A percentile compares a stretch with the other conserved stretches of the same genome.
These are phyloP conservation scores for Lichenostomus cassidix DNA, from an alignment of 2,113 vertebrate species.

Conservation along the genomic window DNA sequence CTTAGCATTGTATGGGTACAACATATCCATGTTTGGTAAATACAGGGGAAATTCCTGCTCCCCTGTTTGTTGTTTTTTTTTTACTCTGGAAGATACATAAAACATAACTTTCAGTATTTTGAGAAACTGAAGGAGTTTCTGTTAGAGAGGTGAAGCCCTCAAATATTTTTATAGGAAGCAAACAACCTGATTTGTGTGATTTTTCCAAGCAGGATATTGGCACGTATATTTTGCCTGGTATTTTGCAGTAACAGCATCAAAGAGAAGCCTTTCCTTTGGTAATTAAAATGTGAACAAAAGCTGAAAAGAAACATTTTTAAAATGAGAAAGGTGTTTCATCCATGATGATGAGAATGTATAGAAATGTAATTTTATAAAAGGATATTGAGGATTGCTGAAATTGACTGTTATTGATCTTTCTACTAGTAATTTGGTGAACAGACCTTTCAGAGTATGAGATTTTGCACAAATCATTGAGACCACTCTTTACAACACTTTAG, in stretches of 20 bases:
- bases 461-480: neutral
- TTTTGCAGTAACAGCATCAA: neutral
- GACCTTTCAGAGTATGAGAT: neutral
- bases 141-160: neutral
- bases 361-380: neutral
- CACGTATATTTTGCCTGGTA: neutral
- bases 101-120: neutral
- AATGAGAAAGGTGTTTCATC: neutral
- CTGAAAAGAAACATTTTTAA: neutral
- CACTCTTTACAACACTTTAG: neutral
- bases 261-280: neutral
- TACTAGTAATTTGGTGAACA: neutral
- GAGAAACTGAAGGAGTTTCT: neutral
- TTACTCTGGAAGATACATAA: neutral
- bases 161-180: neutral
- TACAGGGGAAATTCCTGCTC: neutral
- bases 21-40: neutral
- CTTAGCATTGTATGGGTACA: neutral
- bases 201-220: neutral
- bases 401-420: neutral
- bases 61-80: neutral
- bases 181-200: neutral
- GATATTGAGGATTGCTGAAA: neutral
- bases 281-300: neutral
- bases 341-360: neutral